phyloP scores from a whole-genome alignment of 2,888 invertebrate species.

The Chloroclysta siterata region DNA sequence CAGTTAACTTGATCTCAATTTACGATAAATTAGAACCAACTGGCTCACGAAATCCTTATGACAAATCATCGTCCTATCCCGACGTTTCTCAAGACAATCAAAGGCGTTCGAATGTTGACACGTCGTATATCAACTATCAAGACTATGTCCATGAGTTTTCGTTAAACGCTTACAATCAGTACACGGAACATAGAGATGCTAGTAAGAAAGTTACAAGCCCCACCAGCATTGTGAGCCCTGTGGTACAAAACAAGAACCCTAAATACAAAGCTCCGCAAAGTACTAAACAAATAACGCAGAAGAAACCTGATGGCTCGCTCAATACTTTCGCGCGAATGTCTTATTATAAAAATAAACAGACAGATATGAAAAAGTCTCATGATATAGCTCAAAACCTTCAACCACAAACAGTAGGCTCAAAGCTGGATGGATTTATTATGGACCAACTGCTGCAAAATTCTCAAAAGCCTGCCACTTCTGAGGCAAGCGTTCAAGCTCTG shows the following conservation, averaged over 20 bases:
- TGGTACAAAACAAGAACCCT: conserved; percentile 43
- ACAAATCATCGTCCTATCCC: conserved; percentile 5
- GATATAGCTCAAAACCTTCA: conserved; percentile 26
- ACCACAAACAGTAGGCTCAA: conserved; percentile 29
- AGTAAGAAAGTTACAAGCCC: conserved; percentile 50
- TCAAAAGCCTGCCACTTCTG: conserved; percentile 9
- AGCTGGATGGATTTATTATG: conserved; percentile 40
- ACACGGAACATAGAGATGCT: conserved; percentile 8
- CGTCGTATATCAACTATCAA: conserved; percentile 41
- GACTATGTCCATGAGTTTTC: conserved; percentile 66
- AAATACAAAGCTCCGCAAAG: conserved; percentile 50
- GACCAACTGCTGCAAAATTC: conserved; percentile 19
- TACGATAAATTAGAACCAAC: conserved; percentile 24
- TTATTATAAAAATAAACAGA: conserved; percentile 73
- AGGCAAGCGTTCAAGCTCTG: conserved; percentile 1
- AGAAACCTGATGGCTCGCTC: conserved; percentile 64
- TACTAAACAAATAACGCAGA: conserved; percentile 63
- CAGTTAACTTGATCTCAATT: conserved; percentile 29
- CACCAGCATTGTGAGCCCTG: conserved; percentile 44
- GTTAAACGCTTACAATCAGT: conserved; percentile 19
- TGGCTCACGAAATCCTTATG: conserved; percentile 12
- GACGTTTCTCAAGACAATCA: conserved; percentile 24
- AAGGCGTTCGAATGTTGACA: conserved; percentile 37
- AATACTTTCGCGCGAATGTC: conserved; percentile 76
- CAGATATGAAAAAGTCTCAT: conserved; percentile 50